Base-by-base conservation (phyloP, 2,888 invertebrate genomes). In the Eupelmus urozonus region DNA sequence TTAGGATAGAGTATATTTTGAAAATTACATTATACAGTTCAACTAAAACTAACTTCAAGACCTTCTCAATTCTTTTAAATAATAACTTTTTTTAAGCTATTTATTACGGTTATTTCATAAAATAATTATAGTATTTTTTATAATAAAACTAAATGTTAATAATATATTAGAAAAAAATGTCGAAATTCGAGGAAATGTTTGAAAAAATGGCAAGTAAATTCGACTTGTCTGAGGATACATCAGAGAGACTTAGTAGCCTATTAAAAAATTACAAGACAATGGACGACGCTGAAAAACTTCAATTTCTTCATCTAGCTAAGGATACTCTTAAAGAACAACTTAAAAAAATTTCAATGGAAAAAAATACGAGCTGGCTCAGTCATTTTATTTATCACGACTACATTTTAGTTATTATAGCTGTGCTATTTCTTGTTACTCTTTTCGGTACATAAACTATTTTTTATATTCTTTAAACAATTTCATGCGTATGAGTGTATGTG, bases 251-350 rank as follows among this genome's bases (percentile, higher is more conserved):
- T 4, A 73, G 73, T 1, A 74, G 42, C 0, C 49, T 87, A 7
- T 11, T 84, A 1, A 71, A 83, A 4, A 81, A 81, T 57, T 87
- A 85, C 76, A 77, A 82, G 20, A 55, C 67, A 4, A 70, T 89
- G 87, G 83, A 83, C 2, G 88, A 90, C 0, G 87, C 86, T 0
- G 91, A 91, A 0, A 90, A 89, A 55, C 84, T 83, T 0, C 71
- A 85, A 4, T 91, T 92, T 45, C 83, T 89, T 0, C 78, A 82
- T 0, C 67, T 72, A 11, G 82, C 82, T 11, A 53, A 81, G 16
- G 81, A 72, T 1, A 88, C 91, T 63, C 86, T 92, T 11, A 90
- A 89, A 53, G 88, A 91, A 0, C 86, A 90, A 0, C 69, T 92
- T 0, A 85, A 88, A 0, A 80, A 45, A 45, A 13, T 45, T 45